Percentiles rank a stretch among this genome's conserved stretches.
Evolutionary conservation across 1,140 invertebrate genomes (phyloP).

Genomic region (Drosophila chauvacae): DNA sequence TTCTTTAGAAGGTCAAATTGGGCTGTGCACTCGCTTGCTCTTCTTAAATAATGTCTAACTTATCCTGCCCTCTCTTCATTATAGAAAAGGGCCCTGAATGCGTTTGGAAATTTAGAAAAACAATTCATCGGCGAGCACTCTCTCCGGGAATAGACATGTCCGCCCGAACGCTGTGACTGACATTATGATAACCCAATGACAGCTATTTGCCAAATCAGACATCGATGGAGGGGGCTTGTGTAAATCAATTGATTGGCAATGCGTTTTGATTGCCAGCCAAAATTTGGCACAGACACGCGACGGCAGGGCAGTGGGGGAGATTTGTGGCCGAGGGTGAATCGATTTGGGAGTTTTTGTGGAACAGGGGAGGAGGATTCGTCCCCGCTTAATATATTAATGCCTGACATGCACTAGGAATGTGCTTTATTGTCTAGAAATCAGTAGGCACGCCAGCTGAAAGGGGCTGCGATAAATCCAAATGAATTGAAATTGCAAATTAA

Average conservation of each 20-base stretch:
- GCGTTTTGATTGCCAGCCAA: slow-evolving; percentile 76
- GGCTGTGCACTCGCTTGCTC: not conserved
- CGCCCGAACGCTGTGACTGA: slow-evolving; percentile 41
- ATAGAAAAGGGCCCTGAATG: not conserved
- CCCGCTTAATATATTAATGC: slow-evolving; percentile 68
- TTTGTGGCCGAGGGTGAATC: slow-evolving; percentile 35
- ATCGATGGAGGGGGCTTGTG: slow-evolving; percentile 40
- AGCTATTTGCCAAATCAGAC: slow-evolving; percentile 76
- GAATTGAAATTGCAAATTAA: slow-evolving; percentile 65
- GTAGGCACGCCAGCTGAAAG: slow-evolving; percentile 18
- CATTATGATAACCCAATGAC: slow-evolving; percentile 73
- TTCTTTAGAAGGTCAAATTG: not conserved
- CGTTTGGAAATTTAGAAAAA: not conserved
- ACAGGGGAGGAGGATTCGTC: slow-evolving; percentile 1
- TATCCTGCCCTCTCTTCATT: not conserved
- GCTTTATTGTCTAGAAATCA: slow-evolving; percentile 66
- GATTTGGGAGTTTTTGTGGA: slow-evolving; percentile 34
- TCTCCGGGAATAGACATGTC: slow-evolving; percentile 42
- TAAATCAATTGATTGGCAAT: slow-evolving; percentile 81
- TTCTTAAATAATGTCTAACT: not conserved
- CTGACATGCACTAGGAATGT: slow-evolving; percentile 59
- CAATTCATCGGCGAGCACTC: not conserved
- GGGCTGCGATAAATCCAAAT: slow-evolving; percentile 26
- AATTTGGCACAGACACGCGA: slow-evolving; percentile 66
- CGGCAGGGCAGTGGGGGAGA: slow-evolving; percentile 8